Evolutionary conservation across 2,888 invertebrate species (phyloP), one percentile per base, ranked within the genome.

Genomic region (Physocephala rufipes): DNA sequence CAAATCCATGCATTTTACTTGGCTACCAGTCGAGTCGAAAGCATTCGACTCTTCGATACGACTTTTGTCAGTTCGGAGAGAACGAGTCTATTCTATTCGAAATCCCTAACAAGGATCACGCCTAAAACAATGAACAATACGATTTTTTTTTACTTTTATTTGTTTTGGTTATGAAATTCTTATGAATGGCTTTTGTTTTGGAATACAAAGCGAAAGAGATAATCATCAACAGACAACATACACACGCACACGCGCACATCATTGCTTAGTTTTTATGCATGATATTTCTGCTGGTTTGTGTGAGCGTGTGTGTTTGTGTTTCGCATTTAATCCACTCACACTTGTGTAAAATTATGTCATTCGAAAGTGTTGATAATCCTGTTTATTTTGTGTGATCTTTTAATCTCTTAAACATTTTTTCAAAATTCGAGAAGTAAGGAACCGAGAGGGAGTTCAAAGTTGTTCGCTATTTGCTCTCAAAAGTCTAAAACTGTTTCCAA

Each of bases 81-180:
- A 36, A 36, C 9, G 5, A 36, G 36, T 36, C 47, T n/a, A 45
- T 45, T 26, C 15, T 68, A n/a, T n/a, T 24, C 28, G 36, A 70
- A 75, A 74, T 72, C 70, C 73, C 73, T 74, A 74, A 75, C 76
- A 75, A 76, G 73, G 75, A 76, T 75, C 75, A 76, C 74, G 73
- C 73, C 71, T 74, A 72, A n/a, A 75, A 76, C 77, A 77, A 77
- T 76, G 72, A 73, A 75, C 75, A 76, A 75, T 28, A 63, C 26
- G 26, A 21, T n/a, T 36, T 53, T 49, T 21, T 68, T 70, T 36
- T 36, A 4, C 5, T 7, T 9, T 36, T 36, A 7, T 36, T 72
- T 74, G 73, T 73, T 71, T 72, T n/a, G n/a, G n/a, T 74, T 63
- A 47, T 36, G 73, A 69, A 62, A 63, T 47, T 21, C 65, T 67